phyloP scores from a whole-genome alignment of 92 coral and sea anemone species.

The Palythoa heliodiscus region DNA sequence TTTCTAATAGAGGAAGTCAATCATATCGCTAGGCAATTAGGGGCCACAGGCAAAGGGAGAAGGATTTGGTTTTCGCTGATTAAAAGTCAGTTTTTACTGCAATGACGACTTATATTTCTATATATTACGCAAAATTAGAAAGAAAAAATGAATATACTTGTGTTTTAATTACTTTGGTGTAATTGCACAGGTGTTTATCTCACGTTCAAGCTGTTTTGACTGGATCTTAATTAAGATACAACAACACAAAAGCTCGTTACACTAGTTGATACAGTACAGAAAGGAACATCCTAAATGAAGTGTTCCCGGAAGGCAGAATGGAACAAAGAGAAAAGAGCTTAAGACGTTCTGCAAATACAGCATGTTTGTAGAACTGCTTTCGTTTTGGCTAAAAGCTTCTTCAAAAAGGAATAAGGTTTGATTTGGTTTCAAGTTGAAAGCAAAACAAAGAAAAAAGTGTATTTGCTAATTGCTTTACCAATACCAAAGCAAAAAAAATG shows the following conservation, averaged over 20 bases:
- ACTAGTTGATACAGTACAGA: background rate
- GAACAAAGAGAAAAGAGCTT: background rate
- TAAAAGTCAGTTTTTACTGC: background rate
- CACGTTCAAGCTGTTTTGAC: background rate
- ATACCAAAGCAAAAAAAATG: background rate
- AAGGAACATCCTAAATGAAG: background rate
- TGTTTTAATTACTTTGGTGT: background rate
- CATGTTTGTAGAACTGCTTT: constrained; percentile 1
- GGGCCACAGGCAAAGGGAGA: constrained; percentile 30
- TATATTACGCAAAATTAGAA: background rate
- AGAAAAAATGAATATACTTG: background rate
- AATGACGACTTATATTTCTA: background rate
- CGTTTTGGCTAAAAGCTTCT: background rate
- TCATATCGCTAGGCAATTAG: constrained; percentile 16
- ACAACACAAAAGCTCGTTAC: background rate
- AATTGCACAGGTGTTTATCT: background rate
- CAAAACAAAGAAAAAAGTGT: background rate
- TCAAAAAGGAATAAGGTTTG: background rate
- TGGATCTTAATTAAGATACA: background rate
- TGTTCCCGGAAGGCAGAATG: background rate
- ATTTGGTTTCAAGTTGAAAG: background rate
- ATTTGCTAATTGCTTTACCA: background rate
- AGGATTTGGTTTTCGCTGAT: background rate
- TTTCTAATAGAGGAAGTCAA: constrained; percentile 40
- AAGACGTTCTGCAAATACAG: background rate